These are phyloP conservation scores for Tenthredo mesomela DNA, from an alignment of 2,888 invertebrate genomes.

Conservation along the genomic window DNA sequence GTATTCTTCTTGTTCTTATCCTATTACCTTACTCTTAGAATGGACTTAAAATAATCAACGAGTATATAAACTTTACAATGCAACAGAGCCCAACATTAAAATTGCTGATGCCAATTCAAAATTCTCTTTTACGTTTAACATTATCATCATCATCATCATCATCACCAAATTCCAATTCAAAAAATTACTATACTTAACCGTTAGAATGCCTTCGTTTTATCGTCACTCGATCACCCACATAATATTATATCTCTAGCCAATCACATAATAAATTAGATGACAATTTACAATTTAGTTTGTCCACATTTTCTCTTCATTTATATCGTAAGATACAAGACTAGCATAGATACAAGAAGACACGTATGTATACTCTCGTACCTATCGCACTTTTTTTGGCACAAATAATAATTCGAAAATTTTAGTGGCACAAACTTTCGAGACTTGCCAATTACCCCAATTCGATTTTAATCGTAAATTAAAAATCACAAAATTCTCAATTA, in stretches of 20 bases:
- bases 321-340: constrained; percentile 9
- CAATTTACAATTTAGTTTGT: constrained; percentile 16
- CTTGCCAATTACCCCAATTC: background rate
- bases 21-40: constrained; percentile 65
- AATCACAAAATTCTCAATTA: background rate
- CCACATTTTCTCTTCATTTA: background rate
- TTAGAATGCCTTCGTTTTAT: constrained; percentile 45
- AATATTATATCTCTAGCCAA: constrained; percentile 4
- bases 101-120: constrained; percentile 51
- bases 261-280: constrained; percentile 15
- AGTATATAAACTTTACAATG: constrained; percentile 73
- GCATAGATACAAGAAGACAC: background rate
- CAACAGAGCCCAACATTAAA: constrained; percentile 69
- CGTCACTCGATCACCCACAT: constrained; percentile 15
- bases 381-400: background rate
- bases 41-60: constrained; percentile 73
- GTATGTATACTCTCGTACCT: background rate
- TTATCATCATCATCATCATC: constrained; percentile 20
- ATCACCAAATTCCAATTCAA: constrained; percentile 3
- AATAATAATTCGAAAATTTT: constrained; percentile 11
- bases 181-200: constrained; percentile 10
- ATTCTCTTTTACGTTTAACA: constrained; percentile 34
- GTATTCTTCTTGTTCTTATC: constrained; percentile 29
- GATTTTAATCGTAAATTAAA: background rate
- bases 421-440: constrained; percentile 11